phyloP scores from a whole-genome alignment of 2,888 invertebrate genomes.

The Gasteruption jaculator region DNA sequence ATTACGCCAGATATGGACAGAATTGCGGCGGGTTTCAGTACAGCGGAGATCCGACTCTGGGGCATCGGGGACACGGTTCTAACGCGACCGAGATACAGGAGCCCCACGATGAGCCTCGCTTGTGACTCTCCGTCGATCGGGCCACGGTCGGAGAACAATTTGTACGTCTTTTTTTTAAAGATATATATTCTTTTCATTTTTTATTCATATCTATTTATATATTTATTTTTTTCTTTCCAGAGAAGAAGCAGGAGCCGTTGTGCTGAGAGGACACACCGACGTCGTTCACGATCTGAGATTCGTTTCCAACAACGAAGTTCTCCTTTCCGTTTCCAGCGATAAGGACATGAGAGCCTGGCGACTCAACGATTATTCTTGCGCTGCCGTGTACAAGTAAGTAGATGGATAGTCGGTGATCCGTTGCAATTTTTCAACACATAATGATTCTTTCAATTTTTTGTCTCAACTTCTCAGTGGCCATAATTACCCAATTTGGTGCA shows the following conservation, averaged over 20 bases:
- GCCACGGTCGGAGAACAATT: no score
- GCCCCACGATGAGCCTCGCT: constrained; percentile 54
- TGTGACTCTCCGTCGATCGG: constrained; percentile 55
- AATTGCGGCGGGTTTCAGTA: constrained; percentile 67
- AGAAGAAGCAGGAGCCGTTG: constrained; percentile 59
- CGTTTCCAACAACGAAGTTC: constrained; percentile 58
- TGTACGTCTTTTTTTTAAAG: no score
- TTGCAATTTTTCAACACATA: constrained; percentile 3
- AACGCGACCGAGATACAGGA: constrained; percentile 38
- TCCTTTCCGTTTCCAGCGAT: constrained; percentile 76
- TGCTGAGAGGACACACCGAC: constrained; percentile 70
- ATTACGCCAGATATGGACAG: constrained; percentile 62
- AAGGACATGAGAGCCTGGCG: constrained; percentile 74
- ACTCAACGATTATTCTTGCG: constrained; percentile 65
- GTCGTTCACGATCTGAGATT: constrained; percentile 67
- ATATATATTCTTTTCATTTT: no score
- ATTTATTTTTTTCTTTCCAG: constrained; percentile 40
- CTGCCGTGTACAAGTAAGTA: constrained; percentile 63
- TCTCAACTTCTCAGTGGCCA: constrained; percentile 64
- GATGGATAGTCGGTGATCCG: background rate
- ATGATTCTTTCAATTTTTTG: constrained; percentile 6
- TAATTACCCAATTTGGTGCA: constrained; percentile 84
- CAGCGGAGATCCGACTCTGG: constrained; percentile 68
- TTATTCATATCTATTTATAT: no score
- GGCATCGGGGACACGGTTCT: constrained; percentile 55